Base-by-base conservation (phyloP, 2,888 invertebrate species). In the Campaea margaritaria region DNA sequence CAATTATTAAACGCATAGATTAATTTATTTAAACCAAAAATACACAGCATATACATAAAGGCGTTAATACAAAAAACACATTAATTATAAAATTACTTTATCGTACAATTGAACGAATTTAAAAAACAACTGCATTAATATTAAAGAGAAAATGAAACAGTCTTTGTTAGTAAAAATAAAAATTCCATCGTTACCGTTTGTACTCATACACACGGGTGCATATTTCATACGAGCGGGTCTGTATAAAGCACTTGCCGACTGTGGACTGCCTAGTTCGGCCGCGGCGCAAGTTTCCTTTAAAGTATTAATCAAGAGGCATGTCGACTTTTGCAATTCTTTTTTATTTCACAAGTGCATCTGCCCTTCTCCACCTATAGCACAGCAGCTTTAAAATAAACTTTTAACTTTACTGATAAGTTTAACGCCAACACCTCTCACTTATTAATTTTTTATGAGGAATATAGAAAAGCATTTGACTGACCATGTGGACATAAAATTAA, bases 231-330 rank as follows among this genome's bases (percentile, higher is more conserved):
- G 52, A 51, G 56, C 62, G 54, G 51, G 57, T 50, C 16, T 43
- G 31, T 62, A 51, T 60, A 55, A 51, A 56, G 51, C 31, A 55
- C 49, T 56, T 47, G 55, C 72, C 68, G 75, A 67, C 75, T 56
- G 51, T 70, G 64, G 73, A 65, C 73, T 77, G 73, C 78, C 79
- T 80, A 78, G 80, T 75, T 76, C 69, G 74, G 75, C 70, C 67
- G 68, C 74, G 65, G 78, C 72, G 69, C 85, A 86, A 84, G 87
- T 87, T 87, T 85, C 87, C 86, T 89, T 87, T 85, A 85, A 84
- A 83, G 85, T 82, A 86, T 85, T 86, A 85, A 86, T 87, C 84
- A 87, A 85, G 82, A 80, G 75, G 73, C 83, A 76, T 82, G 84
- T 84, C 70, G 75, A 69, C 72, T 77, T 76, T 67, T 73, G 58